phyloP scores from a whole-genome alignment of 2,888 invertebrate genomes.

The Synanthedon formicaeformis region DNA sequence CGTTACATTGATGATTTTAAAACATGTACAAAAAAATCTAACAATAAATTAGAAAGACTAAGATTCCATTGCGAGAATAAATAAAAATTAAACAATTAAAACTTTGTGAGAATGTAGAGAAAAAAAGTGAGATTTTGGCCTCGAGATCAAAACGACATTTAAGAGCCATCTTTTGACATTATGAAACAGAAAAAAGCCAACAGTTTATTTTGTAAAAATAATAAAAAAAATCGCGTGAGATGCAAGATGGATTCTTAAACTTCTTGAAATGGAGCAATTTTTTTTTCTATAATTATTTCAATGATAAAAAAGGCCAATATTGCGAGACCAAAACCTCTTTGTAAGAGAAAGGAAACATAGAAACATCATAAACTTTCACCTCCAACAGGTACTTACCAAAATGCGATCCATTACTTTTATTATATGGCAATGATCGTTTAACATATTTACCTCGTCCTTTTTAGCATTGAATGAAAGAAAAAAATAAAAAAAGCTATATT shows the following conservation, averaged over 20 bases:
- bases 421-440: conserved; percentile 42
- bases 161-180: background rate
- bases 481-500: conserved; percentile 46
- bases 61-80: too few species aligned
- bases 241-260: background rate
- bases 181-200: background rate
- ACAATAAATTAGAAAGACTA: too few species aligned
- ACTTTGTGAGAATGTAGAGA: too few species aligned
- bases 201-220: background rate
- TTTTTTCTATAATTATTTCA: background rate
- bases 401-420: conserved; percentile 38
- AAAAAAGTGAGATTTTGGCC: background rate
- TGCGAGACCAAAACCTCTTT: background rate
- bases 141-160: background rate
- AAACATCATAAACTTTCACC: conserved; percentile 45
- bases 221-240: background rate
- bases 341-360: conserved; percentile 21
- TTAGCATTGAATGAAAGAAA: conserved; percentile 61
- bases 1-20: too few species aligned
- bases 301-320: background rate
- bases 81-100: too few species aligned
- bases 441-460: conserved; percentile 66
- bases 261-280: background rate
- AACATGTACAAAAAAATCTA: too few species aligned
- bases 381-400: conserved; percentile 43